Conservation (phyloP, 2,113 vertebrate genomes). For the Bubo scandiacus region DNA sequence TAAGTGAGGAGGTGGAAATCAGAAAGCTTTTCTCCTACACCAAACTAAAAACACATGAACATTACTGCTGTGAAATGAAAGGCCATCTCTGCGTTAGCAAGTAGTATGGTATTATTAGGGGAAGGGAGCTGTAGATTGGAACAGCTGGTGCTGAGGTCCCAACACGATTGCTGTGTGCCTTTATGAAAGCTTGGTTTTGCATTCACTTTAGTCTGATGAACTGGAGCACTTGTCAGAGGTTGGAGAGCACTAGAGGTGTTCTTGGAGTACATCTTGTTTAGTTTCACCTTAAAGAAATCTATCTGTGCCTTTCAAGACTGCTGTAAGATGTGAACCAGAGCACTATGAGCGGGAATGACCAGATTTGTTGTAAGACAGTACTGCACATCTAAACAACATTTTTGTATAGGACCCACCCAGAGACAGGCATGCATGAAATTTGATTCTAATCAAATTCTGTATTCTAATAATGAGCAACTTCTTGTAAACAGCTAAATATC, state of each 20-base stretch:
- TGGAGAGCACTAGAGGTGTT: background rate
- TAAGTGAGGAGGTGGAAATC: background rate
- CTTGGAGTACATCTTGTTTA: background rate
- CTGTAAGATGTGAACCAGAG: background rate
- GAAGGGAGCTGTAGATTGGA: background rate
- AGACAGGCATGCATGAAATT: background rate
- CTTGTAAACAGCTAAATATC: background rate
- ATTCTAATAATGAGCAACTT: background rate
- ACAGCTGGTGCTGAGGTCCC: background rate
- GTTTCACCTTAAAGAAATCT: background rate
- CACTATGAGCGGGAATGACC: background rate
- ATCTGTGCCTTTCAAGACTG: background rate
- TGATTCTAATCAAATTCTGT: background rate
- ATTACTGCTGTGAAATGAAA: background rate
- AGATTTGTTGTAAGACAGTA: background rate
- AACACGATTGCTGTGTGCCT: background rate
- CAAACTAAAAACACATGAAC: background rate
- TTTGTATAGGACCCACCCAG: fast-evolving
- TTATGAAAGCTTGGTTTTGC: background rate
- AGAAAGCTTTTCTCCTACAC: background rate
- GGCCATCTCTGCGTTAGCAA: background rate
- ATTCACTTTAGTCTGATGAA: background rate
- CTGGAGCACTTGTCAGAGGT: background rate
- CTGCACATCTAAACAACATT: background rate
- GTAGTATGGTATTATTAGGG: background rate